Conservation (phyloP, 2,888 invertebrate species). For the Neelides folsomi region DNA sequence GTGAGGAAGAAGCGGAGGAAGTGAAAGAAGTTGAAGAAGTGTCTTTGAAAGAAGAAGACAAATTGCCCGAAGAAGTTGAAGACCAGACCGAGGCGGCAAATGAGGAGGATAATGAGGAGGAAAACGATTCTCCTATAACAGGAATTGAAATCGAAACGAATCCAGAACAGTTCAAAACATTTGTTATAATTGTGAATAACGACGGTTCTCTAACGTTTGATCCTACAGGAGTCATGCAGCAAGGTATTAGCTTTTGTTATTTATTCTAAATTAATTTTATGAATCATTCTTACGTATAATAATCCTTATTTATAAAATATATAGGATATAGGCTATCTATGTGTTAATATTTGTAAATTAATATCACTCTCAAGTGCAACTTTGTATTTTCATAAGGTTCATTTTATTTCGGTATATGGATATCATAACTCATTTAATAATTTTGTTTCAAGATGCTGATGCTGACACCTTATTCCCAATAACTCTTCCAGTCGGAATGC, state of each 20-base stretch:
- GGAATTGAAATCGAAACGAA: neutral
- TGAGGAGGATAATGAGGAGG: conserved; percentile 1
- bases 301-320: too few species aligned
- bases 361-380: too few species aligned
- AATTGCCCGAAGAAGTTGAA: neutral
- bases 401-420: too few species aligned
- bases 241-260: conserved; percentile 28
- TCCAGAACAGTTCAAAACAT: conserved; percentile 11
- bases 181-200: conserved; percentile 65
- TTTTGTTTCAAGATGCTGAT: conserved; percentile 9
- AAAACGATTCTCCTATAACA: neutral
- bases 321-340: too few species aligned
- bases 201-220: conserved; percentile 73
- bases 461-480: conserved; percentile 20
- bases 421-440: too few species aligned
- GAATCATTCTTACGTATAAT: too few species aligned
- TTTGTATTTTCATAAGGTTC: too few species aligned
- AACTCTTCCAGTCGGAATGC: conserved; percentile 21
- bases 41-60: neutral
- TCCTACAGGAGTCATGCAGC: conserved; percentile 38
- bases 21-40: neutral
- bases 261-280: too few species aligned
- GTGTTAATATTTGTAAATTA: too few species aligned
- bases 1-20: neutral
- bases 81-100: neutral